phyloP scores from a whole-genome alignment of 2,797 vertebrate species.

The Bovichtus diacanthus region DNA sequence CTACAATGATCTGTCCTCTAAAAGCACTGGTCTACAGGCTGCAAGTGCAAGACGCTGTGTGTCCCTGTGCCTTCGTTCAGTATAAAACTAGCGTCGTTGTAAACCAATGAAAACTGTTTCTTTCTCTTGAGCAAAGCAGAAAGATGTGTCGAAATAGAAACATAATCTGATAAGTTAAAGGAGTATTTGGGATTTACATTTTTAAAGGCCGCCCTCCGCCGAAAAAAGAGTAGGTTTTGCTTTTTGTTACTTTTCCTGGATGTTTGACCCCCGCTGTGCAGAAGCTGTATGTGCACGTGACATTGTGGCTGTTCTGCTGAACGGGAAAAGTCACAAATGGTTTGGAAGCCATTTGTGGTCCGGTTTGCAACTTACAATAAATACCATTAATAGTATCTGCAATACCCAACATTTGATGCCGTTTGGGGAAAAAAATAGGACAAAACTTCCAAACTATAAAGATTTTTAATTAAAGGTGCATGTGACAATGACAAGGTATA shows the following conservation, averaged over 20 bases:
- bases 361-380: neutral
- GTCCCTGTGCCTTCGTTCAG: conserved; percentile 6
- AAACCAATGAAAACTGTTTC: neutral
- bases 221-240: neutral
- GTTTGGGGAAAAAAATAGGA: neutral
- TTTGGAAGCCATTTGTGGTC: neutral
- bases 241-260: neutral
- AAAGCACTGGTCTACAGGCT: conserved; percentile 2
- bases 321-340: neutral
- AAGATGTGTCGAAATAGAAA: neutral
- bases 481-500: neutral
- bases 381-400: neutral
- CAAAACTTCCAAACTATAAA: neutral
- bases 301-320: neutral
- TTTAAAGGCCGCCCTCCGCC: no score
- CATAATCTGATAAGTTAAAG: no score
- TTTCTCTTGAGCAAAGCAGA: neutral
- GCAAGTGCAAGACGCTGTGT: neutral
- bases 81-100: neutral
- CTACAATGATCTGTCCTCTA: conserved; percentile 34
- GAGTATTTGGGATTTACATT: no score
- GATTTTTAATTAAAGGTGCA: neutral
- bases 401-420: neutral
- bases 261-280: neutral
- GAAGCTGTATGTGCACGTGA: neutral